Percentiles rank a stretch among this genome's conserved stretches.
phyloP scores from a whole-genome alignment of 1,140 invertebrate species.

The Eurosta solidaginis region DNA sequence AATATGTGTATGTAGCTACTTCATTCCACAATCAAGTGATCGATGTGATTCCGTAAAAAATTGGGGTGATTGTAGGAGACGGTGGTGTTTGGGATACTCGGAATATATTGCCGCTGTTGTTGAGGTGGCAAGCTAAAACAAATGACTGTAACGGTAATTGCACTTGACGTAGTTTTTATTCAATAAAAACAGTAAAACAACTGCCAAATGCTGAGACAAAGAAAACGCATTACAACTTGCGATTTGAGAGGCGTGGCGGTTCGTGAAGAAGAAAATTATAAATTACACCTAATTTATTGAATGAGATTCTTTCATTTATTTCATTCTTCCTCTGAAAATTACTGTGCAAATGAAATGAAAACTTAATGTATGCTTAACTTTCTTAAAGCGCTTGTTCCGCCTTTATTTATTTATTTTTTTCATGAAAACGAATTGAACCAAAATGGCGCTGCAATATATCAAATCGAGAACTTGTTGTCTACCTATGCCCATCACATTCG shows the following conservation, averaged over 20 bases:
- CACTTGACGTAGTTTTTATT: neutral
- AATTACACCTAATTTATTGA: no score
- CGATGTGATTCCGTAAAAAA: slow-evolving; percentile 1
- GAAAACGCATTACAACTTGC: neutral
- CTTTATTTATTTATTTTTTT: no score
- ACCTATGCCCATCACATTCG: neutral
- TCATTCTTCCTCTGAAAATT: no score
- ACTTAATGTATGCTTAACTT: no score
- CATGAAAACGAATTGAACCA: no score
- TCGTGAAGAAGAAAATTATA: neutral
- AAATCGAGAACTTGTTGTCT: neutral
- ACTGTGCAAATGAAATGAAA: no score
- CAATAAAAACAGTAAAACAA: neutral
- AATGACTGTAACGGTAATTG: neutral
- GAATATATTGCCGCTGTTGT: neutral
- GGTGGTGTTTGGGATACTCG: neutral
- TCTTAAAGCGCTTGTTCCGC: no score
- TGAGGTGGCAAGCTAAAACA: no score
- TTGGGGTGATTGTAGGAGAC: neutral
- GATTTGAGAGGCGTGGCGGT: neutral
- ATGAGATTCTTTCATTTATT: no score
- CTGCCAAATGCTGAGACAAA: neutral
- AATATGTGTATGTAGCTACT: no score
- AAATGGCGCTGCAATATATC: neutral
- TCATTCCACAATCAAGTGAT: slow-evolving; percentile 18